Conservation (phyloP, 2,113 vertebrate species). For the Otis tarda region DNA sequence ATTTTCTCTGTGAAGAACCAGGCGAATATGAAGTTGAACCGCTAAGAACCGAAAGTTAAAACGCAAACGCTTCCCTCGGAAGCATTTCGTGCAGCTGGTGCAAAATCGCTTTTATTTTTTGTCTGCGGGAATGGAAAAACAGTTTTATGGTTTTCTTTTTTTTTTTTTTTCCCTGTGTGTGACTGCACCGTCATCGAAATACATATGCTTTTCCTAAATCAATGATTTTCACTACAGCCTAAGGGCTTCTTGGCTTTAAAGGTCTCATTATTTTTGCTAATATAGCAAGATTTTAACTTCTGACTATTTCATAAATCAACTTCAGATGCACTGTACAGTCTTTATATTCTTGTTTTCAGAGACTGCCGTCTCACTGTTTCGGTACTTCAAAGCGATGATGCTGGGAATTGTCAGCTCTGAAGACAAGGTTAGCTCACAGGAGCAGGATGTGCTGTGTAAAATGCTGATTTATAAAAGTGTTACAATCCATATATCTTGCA, state of each 20-base stretch:
- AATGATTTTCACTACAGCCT: background rate
- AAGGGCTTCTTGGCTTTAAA: background rate
- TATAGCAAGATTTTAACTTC: background rate
- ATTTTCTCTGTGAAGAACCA: background rate
- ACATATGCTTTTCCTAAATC: background rate
- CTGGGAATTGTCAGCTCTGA: constrained; percentile 8
- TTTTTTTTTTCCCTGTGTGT: background rate
- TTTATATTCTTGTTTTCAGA: background rate
- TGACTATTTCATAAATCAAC: background rate
- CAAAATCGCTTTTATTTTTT: background rate
- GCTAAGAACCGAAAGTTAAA: background rate
- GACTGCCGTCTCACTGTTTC: background rate
- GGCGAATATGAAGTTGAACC: background rate
- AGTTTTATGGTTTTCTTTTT: background rate
- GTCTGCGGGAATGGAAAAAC: background rate
- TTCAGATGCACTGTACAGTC: background rate
- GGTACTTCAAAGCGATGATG: background rate
- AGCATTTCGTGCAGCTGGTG: background rate
- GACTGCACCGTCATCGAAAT: background rate
- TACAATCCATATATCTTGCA: background rate
- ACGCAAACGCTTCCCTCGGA: background rate
- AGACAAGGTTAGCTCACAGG: background rate
- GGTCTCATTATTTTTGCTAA: constrained; percentile 3
- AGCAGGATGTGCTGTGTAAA: background rate
- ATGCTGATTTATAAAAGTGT: background rate